Evolutionary conservation across 2,888 invertebrate species (phyloP), one percentile per base, ranked within the genome.

Genomic region (Pocota personata): DNA sequence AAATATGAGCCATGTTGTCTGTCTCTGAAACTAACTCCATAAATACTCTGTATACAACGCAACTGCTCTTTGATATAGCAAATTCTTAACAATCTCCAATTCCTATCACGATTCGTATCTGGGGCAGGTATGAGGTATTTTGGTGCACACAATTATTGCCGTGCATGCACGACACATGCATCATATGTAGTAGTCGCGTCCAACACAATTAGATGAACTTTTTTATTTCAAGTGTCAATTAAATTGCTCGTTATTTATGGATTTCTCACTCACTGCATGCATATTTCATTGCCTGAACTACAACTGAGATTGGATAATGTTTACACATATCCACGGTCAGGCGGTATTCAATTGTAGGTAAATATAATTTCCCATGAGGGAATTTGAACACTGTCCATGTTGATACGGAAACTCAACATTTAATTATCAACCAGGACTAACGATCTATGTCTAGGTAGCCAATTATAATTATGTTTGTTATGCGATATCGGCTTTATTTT

Each of bases 191-290:
- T 50, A 0, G 30, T 46, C 24, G 64, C 48, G 14, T 30, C 32
- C 24, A 14, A 71, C 52, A 71, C 16, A 77, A 64, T 66, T 19
- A 50, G 71, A 71, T 43, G 77, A 66, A 72, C 43, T 40, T 64
- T 75, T 82, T 50, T 73, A 71, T 57, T 82, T 55, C 35, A 66
- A 67, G 52, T 67, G 72, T 78, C 83, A 83, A 83, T 83, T 73
- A 73, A 46, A 52, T 55, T 60, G 35, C 55, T 6, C 14, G 78
- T 60, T 78, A 78, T 83, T 78, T 72, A 72, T 67, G 46, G 50
- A 24, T 67, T 50, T 69, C 43, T 71, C 43, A 24, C 30, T 35
- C 32, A 14, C 14, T 27, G 14, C 37, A 14, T 58, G 48, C 43
- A 32, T 46, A 71, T 57, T 35, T 35, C 32, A 21, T 32, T 62